phyloP scores from a whole-genome alignment of 2,113 vertebrate genomes.

The Trichomycterus rosablanca region DNA sequence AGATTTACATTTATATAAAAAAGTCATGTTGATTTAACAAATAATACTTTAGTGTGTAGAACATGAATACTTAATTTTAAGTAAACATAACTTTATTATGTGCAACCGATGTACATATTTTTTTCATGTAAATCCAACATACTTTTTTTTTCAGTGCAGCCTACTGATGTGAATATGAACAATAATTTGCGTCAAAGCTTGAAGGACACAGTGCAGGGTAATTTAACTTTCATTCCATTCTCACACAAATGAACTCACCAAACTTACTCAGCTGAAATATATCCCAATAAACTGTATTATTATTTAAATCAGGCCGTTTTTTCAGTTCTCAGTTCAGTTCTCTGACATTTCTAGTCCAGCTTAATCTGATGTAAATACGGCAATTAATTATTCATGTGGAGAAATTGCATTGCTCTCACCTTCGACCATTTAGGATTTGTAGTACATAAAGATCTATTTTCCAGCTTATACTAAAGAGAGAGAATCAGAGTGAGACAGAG shows the following conservation, averaged over 20 bases:
- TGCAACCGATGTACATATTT: no score
- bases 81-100: no score
- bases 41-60: no score
- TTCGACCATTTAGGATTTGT: constrained; percentile 26
- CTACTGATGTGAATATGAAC: constrained; percentile 11
- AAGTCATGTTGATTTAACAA: no score
- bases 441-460: constrained; percentile 29
- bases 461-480: constrained; percentile 29
- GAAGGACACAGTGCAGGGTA: constrained; percentile 2
- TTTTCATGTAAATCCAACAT: no score
- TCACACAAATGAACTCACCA: neutral
- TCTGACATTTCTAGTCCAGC: constrained; percentile 45
- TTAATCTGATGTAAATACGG: constrained; percentile 47
- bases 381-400: constrained; percentile 46
- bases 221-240: constrained; percentile 5
- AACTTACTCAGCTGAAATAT: neutral
- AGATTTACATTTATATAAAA: no score
- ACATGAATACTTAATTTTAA: no score
- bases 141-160: no score
- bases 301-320: constrained; percentile 19
- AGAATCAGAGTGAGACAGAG: constrained; percentile 21
- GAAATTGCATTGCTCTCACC: constrained; percentile 40
- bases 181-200: constrained; percentile 13
- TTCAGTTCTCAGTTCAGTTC: constrained; percentile 16
- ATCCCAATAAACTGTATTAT: constrained; percentile 1